These are phyloP conservation scores for Ciconia stormi DNA, from an alignment of 2,113 vertebrate genomes.

Conservation along the genomic window DNA sequence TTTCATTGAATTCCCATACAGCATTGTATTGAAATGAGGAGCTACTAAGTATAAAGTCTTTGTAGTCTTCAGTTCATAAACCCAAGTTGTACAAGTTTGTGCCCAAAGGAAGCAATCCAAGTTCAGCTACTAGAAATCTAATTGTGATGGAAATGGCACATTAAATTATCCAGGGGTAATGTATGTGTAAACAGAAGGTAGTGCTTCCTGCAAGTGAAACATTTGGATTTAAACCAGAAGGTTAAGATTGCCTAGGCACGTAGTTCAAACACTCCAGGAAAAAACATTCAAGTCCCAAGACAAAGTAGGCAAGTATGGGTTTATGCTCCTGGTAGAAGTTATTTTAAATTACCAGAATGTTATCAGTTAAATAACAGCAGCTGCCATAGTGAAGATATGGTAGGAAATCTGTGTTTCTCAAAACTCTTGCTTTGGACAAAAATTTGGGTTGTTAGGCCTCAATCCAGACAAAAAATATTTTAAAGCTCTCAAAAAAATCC, in stretches of 20 bases:
- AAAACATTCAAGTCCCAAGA: background rate
- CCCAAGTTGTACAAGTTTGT: background rate
- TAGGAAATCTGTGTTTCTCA: background rate
- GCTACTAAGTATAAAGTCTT: background rate
- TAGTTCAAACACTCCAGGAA: background rate
- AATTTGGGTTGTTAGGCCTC: background rate
- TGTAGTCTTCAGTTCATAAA: background rate
- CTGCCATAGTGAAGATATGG: background rate
- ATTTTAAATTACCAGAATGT: background rate
- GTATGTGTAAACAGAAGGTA: background rate
- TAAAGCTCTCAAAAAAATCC: background rate
- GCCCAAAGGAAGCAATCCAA: background rate
- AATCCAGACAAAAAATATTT: background rate
- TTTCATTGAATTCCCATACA: background rate
- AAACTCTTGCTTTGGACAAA: background rate
- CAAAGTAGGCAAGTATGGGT: background rate
- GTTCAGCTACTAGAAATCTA: background rate
- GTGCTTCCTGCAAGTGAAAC: background rate
- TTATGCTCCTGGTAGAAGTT: background rate
- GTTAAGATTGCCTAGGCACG: background rate
- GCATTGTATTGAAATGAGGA: background rate
- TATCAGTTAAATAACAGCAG: slow-evolving; percentile 27
- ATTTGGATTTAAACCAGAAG: slow-evolving; percentile 60
- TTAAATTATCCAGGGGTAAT: background rate
- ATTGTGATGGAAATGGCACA: slow-evolving; percentile 25